Percentiles rank a stretch among this genome's conserved stretches.
phyloP scores from a whole-genome alignment of 2,888 invertebrate species.

The Hoplodrina ambigua region DNA sequence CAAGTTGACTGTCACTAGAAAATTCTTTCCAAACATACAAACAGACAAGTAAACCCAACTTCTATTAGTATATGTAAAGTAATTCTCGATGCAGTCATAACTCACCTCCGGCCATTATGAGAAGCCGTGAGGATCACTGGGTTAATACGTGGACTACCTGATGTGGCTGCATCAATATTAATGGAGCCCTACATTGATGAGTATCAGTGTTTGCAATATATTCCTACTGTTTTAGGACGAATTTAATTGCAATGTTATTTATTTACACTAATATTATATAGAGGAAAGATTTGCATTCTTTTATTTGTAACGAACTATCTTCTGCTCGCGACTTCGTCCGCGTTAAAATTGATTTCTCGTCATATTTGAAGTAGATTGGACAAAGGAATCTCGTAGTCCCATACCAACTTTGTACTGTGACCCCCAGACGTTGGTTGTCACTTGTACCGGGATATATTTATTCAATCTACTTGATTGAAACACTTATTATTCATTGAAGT shows the following conservation, averaged over 20 bases:
- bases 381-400: too few relatives aligned
- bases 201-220: conserved; percentile 10
- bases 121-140: conserved; percentile 44
- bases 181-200: conserved; percentile 30
- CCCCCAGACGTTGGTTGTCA: too few relatives aligned
- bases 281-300: too few relatives aligned
- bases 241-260: conserved; percentile 10
- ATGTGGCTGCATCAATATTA: conserved; percentile 36
- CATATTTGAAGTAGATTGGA: too few relatives aligned
- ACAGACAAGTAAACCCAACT: neutral
- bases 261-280: neutral
- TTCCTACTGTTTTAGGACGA: neutral
- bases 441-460: too few relatives aligned
- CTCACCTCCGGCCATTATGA: conserved; percentile 35
- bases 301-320: too few relatives aligned
- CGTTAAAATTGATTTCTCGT: too few relatives aligned
- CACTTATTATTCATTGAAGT: too few relatives aligned
- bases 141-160: conserved; percentile 49
- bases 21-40: neutral
- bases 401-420: too few relatives aligned
- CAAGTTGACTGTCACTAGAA: too few relatives aligned
- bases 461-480: too few relatives aligned
- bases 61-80: conserved; percentile 17
- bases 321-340: too few relatives aligned
- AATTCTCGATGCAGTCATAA: conserved; percentile 31